Evolutionary conservation across 1,140 invertebrate species (phyloP), one percentile per base, ranked within the genome.

Genomic region (Tetranychus urticae): DNA sequence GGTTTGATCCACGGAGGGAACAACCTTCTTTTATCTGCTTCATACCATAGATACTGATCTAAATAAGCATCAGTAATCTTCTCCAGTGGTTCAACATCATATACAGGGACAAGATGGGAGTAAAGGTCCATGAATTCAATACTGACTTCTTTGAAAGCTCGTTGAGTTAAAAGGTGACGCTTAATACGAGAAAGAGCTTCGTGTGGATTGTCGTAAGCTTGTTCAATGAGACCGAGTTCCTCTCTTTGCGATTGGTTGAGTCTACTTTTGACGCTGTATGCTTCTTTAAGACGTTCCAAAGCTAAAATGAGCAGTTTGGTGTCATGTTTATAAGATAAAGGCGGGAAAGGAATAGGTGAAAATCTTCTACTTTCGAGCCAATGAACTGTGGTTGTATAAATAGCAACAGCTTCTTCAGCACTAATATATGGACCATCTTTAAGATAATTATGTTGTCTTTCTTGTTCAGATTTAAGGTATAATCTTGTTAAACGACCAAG

Each of bases 51-150:
- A 75, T 99, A 99, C 72, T 99, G 96, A 77, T 99, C 94, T 36
- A 99, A 75, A 73, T 99, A 99, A n/a, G 96, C 96, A 72, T 99
- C 96, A 0, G 93, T 97, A 35, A 99, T 97, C 74, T 99, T 99
- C 72, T 99, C 96, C 8, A 99, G 74, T 0, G 96, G 94, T 69
- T 99, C 94, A 23, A 99, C 91, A 70, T 99, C 94, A 70, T 99
- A 98, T 0, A 99, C 94, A 0, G 96, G 94, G 60, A 99, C 92
- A 56, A 99, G 71, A 73, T 98, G 93, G 65, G 89, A 97, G 74
- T 99, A 99, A 37, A 99, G 76, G 72, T 99, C 96, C 96, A 99
- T 99, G 72, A 99, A 99, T 73, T 99, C 96, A 68, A 99, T 99
- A 14, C 92, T 91, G 61, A 86, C 88, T 80, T 98, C 93, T 77